Base-by-base conservation (phyloP, 2,113 vertebrate genomes). In the Gobiocypris rarus region DNA sequence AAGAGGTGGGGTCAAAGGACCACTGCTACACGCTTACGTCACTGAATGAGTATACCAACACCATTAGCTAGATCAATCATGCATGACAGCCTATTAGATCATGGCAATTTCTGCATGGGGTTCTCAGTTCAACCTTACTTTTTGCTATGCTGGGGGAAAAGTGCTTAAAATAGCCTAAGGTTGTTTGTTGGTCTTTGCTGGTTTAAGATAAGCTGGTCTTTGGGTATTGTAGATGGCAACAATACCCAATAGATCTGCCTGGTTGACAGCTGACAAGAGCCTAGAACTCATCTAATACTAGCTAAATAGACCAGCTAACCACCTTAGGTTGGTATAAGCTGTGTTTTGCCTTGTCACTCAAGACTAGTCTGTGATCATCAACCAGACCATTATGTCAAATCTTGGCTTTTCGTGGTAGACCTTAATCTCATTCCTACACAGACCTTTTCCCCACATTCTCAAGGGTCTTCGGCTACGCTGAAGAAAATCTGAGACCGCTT, bases 401-500 rank as follows among this genome's bases (percentile, higher is more conserved):
- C 54, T 83, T 26, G 24, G 22, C 17, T 85, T 77, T 52, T 79
- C 11, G 28, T n/a, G 77, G 75, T 41, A 70, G 83, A 58, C 75
- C 41, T 10, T 82, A 69, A 70, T 52, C 48, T 75, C 75, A 69
- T 75, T 59, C 22, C 80, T 26, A 65, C 31, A 70, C 74, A 73
- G 50, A 70, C 56, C 19, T 75, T 43, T 26, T 52, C 50, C 17
- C 26, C 56, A 28, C 26, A 41, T 85, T 81, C 81, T 78, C 28
- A 65, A 67, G 54, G 71, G 83, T 54, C 50, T 80, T 59, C 14
- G 75, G 9, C 28, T 28, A 38, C 5, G 22, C 26, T 67, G 78
- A 41, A 67, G 52, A 69, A 84, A 87, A 74, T 75, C 81, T 81
- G 65, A 79, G 85, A 58, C 80, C 75, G 7, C 73, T 52, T 77